These are phyloP conservation scores for Tubiluchus corallicola DNA, from an alignment of 2,888 invertebrate species.

Conservation along the genomic window DNA sequence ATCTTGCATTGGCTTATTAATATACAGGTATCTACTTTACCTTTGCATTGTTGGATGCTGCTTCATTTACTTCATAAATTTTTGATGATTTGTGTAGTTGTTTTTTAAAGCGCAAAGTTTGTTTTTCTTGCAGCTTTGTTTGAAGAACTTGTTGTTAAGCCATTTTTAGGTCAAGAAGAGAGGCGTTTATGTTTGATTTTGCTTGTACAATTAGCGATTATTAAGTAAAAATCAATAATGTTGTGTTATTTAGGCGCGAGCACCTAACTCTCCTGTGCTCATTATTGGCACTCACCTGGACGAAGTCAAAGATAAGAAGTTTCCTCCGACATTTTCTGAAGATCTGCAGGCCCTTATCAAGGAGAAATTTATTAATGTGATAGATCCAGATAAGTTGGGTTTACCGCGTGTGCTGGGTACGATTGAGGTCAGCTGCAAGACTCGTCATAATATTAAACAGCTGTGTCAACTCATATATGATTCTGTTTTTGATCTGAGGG, in stretches of 20 bases:
- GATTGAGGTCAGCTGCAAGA: conserved; percentile 73
- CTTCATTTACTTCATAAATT: conserved; percentile 17
- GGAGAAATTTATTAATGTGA: conserved; percentile 66
- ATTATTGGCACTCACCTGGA: conserved; percentile 95
- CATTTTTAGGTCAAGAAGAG: no score
- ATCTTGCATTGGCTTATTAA: conserved; percentile 91
- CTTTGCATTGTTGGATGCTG: not conserved
- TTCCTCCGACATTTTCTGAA: conserved; percentile 40
- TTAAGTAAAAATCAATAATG: no score
- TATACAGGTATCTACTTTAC: conserved; percentile 46
- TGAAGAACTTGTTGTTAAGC: no score
- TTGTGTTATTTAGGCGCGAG: conserved; percentile 65
- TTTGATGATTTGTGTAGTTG: no score
- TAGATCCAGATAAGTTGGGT: conserved; percentile 88
- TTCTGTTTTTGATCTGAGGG: conserved; percentile 70
- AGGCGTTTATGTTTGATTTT: no score
- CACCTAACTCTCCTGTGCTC: conserved; percentile 86
- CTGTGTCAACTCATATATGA: conserved; percentile 82
- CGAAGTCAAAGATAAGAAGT: conserved; percentile 36
- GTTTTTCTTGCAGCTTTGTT: no score
- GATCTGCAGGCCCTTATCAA: conserved; percentile 71
- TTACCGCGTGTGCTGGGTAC: conserved; percentile 79
- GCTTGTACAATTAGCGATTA: no score
- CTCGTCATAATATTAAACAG: conserved; percentile 67
- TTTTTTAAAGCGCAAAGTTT: no score